Evolutionary conservation across 2,797 vertebrate genomes (phyloP).

Genomic region (Poeciliopsis infans): DNA sequence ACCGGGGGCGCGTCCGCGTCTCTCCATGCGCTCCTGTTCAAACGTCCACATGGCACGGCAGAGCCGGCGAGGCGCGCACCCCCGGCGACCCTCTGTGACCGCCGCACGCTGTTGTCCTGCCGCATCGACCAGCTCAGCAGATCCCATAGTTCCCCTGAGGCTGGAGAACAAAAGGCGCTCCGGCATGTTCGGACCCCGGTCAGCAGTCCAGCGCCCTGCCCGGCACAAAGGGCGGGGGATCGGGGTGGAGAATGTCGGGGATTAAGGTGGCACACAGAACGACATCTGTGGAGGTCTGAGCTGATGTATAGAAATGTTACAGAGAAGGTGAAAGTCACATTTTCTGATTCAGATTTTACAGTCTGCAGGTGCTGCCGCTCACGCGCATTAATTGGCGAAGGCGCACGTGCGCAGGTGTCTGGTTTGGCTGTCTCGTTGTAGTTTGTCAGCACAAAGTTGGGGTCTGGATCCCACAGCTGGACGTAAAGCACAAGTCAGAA

Average conservation of each 20-base stretch:
- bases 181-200: conserved; percentile 77
- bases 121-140: conserved; percentile 78
- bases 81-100: conserved; percentile 12
- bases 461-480: not conserved
- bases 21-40: not conserved
- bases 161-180: conserved; percentile 71
- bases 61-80: conserved; percentile 35
- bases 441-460: not conserved
- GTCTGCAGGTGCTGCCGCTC: not conserved
- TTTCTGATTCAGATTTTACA: not conserved
- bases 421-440: not conserved
- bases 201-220: conserved; percentile 75
- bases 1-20: conserved; percentile 25
- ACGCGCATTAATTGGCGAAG: not conserved
- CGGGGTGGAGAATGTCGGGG: conserved; percentile 68
- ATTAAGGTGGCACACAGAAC: conserved; percentile 62
- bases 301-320: conserved; percentile 6
- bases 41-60: conserved; percentile 1
- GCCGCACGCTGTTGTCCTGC: conserved; percentile 49
- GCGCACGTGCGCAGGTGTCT: not conserved
- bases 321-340: not conserved
- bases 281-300: conserved; percentile 3
- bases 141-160: conserved; percentile 65
- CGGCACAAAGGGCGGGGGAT: conserved; percentile 72
- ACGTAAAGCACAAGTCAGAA: not conserved